Conservation (phyloP, 37 sponge, comb jelly and placozoan species). For the Mnemiopsis leidyi region DNA sequence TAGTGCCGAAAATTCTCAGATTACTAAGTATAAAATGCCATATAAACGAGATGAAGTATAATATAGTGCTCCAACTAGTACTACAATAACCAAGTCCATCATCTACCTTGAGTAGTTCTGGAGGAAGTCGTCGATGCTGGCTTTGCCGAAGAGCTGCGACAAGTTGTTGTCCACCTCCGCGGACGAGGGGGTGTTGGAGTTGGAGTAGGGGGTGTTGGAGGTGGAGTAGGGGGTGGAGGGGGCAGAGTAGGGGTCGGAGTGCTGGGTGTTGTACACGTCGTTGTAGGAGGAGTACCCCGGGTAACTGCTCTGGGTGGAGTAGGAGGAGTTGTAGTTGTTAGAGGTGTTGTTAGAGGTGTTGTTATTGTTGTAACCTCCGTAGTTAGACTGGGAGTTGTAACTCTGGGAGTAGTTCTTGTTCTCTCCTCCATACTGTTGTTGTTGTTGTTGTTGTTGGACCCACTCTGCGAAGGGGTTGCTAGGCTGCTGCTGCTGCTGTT, state of each 20-base stretch:
- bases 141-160: constrained; percentile 36
- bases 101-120: constrained; percentile 39
- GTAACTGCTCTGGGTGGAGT: neutral
- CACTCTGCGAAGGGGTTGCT: constrained; percentile 66
- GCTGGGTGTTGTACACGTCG: neutral
- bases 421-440: neutral
- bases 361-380: neutral
- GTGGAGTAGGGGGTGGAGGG: neutral
- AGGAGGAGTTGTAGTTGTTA: neutral
- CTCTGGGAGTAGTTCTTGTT: constrained; percentile 25
- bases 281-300: neutral
- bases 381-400: constrained; percentile 18
- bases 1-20: neutral
- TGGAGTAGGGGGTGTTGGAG: neutral
- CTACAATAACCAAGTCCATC: neutral
- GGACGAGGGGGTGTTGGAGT: too few relatives aligned
- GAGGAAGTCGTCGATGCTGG: constrained; percentile 36
- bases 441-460: constrained; percentile 35
- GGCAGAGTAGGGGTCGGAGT: neutral
- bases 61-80: neutral
- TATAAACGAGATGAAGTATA: neutral
- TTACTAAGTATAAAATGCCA: neutral
- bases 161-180: constrained; percentile 32
- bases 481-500: constrained; percentile 35
- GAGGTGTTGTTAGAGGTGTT: neutral